phyloP scores from a whole-genome alignment of 2,113 vertebrate species.

The Motacilla tschutschensis region DNA sequence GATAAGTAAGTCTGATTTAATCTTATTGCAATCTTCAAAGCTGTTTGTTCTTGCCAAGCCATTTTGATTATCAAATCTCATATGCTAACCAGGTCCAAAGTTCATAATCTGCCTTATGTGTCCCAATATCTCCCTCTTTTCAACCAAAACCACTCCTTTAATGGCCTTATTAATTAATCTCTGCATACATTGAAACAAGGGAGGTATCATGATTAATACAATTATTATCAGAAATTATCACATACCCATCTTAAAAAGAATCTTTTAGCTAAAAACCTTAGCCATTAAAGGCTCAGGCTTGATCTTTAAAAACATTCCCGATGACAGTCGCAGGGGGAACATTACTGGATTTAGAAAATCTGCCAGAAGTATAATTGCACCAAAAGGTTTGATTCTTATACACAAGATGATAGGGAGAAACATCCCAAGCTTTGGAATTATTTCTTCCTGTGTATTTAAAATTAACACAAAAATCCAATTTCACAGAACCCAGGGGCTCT shows the following conservation, averaged over 20 bases:
- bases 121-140: not conserved
- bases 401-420: not conserved
- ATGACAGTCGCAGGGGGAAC: fast-evolving
- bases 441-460: not conserved
- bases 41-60: not conserved
- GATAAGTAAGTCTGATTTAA: not conserved
- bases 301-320: not conserved
- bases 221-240: not conserved
- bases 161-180: not conserved
- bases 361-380: not conserved
- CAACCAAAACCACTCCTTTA: not conserved
- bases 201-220: not conserved
- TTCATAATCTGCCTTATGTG: not conserved
- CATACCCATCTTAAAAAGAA: not conserved
- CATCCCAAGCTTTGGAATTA: not conserved
- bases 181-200: not conserved
- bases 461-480: not conserved
- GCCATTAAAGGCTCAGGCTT: not conserved
- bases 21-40: not conserved
- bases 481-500: not conserved
- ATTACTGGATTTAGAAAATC: not conserved
- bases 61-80: not conserved
- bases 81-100: not conserved
- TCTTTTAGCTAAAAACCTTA: not conserved
- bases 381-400: not conserved